Evolutionary conservation across 2,888 invertebrate genomes (phyloP), one percentile per base, ranked within the genome.

Genomic region (Eulithis prunata): DNA sequence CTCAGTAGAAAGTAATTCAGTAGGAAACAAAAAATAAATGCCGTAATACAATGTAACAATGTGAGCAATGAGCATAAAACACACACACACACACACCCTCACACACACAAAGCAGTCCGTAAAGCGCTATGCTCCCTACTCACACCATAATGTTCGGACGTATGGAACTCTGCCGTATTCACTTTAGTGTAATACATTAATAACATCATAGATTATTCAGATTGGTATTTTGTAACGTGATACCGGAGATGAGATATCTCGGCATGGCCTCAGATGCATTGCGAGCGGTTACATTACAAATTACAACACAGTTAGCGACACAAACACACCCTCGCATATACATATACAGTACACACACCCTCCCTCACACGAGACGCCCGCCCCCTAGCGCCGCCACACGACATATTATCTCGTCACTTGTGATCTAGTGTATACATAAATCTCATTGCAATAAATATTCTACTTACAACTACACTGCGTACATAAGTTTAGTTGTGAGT

Each of bases 281-380:
- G 60, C 46, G 62, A 57, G 46, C 57, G 53, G 47, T 43, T 66
- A 75, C 69, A 74, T 32, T 53, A 14, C n/a, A 56, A 64, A 66
- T 66, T 47, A 60, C 69, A 69, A 68, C 71, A 78, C 72, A 70
- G 58, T 66, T 68, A 72, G 71, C 67, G 68, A 73, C 68, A 67
- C 72, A 78, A 74, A 76, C 68, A 64, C 70, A 70, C 69, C 64
- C 68, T 21, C 21, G 2, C 21, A 21, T 21, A 21, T 21, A 21
- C 2, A 21, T 21, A 21, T 21, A 21, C 21, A n/a, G n/a, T n/a
- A 21, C 21, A 69, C 67, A 73, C 64, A 63, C 68, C 32, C 32
- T 32, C 69, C 66, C 71, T 38, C 36, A 41, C 63, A 62, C 59
- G 55, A 68, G 66, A 72, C 62, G 71, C 68, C 71, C 76, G 73